Evolutionary conservation across 2,113 vertebrate species (phyloP).

Genomic region (Neotragus moschatus): DNA sequence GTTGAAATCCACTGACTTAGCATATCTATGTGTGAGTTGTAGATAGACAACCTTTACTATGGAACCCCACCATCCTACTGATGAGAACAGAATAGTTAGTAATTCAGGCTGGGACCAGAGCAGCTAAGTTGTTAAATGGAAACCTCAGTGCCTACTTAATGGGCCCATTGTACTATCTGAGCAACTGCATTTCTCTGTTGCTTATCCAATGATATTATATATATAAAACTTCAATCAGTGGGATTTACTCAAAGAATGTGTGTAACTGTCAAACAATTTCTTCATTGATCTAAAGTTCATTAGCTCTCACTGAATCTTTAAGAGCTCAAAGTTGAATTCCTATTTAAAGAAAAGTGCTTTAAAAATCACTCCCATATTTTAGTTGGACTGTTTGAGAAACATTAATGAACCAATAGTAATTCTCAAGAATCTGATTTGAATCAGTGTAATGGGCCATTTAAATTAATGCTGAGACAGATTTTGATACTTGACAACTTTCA

Average conservation of each 20-base stretch:
- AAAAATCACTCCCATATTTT: not conserved
- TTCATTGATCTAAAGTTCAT: slow-evolving; percentile 45
- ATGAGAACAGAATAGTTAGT: not conserved
- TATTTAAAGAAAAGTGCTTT: not conserved
- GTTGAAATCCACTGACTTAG: not conserved
- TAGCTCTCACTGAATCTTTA: slow-evolving; percentile 42
- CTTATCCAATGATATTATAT: not conserved
- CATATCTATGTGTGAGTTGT: not conserved
- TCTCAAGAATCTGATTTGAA: not conserved
- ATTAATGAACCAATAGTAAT: not conserved
- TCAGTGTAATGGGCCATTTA: not conserved
- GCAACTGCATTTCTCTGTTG: not conserved
- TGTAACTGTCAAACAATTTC: not conserved
- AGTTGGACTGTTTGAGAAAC: not conserved
- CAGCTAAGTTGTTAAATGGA: not conserved
- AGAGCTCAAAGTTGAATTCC: not conserved
- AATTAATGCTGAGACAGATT: not conserved
- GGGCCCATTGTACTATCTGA: not conserved
- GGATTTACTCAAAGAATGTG: not conserved
- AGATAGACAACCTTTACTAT: not conserved
- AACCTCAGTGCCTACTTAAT: not conserved
- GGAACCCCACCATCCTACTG: not conserved
- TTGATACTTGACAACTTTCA: not conserved
- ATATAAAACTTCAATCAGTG: slow-evolving; percentile 42
- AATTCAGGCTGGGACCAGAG: not conserved